Evolutionary conservation across 2,888 invertebrate species (phyloP).

Genomic region (Magallana nippona): DNA sequence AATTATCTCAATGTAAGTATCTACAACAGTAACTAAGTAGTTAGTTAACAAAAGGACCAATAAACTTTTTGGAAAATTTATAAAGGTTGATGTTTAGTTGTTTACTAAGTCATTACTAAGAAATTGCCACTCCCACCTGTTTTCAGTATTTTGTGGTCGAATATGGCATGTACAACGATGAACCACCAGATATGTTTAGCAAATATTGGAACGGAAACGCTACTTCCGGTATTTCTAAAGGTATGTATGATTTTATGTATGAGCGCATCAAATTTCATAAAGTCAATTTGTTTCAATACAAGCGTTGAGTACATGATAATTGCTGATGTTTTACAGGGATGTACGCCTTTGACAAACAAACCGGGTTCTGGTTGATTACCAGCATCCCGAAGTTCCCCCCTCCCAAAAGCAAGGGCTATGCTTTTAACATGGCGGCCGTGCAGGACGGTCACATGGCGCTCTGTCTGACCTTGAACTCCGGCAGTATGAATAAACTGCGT

Average conservation of each 20-base stretch:
- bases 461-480: conserved; percentile 88
- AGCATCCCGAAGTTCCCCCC: conserved; percentile 94
- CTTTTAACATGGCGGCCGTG: conserved; percentile 88
- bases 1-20: too few species aligned
- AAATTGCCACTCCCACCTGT: neutral
- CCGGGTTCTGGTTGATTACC: conserved; percentile 94
- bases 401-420: conserved; percentile 72
- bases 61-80: too few species aligned
- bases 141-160: conserved; percentile 5
- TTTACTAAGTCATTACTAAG: too few species aligned
- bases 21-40: too few species aligned
- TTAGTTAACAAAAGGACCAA: too few species aligned
- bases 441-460: conserved; percentile 92
- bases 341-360: conserved; percentile 84
- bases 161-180: conserved; percentile 89
- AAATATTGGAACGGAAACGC: neutral
- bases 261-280: neutral
- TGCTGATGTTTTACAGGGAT: conserved; percentile 81
- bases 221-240: neutral
- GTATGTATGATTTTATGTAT: too few species aligned
- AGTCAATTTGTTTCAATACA: too few species aligned
- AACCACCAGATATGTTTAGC: conserved; percentile 84
- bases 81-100: too few species aligned
- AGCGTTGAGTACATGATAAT: neutral
- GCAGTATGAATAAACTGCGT: conserved; percentile 87